Evolutionary conservation across 2,797 vertebrate species (phyloP).

Genomic region (Hoplostethus atlanticus): DNA sequence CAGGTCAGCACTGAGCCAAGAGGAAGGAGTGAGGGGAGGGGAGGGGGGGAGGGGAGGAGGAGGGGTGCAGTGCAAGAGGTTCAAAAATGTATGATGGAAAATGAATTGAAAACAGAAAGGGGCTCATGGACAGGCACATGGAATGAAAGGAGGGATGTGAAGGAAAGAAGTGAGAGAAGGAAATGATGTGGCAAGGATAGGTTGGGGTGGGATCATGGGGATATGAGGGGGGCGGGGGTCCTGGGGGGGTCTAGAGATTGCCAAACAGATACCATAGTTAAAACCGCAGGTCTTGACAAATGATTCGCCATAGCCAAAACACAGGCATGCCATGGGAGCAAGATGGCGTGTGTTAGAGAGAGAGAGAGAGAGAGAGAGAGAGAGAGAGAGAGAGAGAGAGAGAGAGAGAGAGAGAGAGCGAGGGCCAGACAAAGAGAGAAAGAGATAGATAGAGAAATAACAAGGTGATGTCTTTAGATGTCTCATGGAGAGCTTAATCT

Average conservation of each 20-base stretch:
- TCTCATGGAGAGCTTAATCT: slow-evolving; percentile 55
- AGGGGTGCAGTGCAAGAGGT: neutral
- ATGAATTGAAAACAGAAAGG: slow-evolving; percentile 25
- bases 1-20: slow-evolving; percentile 63
- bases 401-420: too few species aligned
- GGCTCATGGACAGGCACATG: slow-evolving; percentile 7
- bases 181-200: neutral
- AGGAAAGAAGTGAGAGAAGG: slow-evolving; percentile 2
- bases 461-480: slow-evolving; percentile 6
- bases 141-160: slow-evolving; percentile 16
- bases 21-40: slow-evolving; percentile 39
- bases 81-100: slow-evolving; percentile 33
- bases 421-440: too few species aligned
- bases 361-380: neutral
- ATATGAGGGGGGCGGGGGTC: too few species aligned
- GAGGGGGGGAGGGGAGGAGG: slow-evolving; percentile 6
- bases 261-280: neutral
- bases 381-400: neutral
- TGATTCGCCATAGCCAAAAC: slow-evolving; percentile 13
- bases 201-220: too few species aligned
- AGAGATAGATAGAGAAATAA: neutral
- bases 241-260: neutral
- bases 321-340: slow-evolving; percentile 3
- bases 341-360: slow-evolving; percentile 12
- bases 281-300: slow-evolving; percentile 29